These are phyloP conservation scores for Daktulosphaira vitifoliae DNA, from an alignment of 1,140 invertebrate genomes.

Conservation along the genomic window DNA sequence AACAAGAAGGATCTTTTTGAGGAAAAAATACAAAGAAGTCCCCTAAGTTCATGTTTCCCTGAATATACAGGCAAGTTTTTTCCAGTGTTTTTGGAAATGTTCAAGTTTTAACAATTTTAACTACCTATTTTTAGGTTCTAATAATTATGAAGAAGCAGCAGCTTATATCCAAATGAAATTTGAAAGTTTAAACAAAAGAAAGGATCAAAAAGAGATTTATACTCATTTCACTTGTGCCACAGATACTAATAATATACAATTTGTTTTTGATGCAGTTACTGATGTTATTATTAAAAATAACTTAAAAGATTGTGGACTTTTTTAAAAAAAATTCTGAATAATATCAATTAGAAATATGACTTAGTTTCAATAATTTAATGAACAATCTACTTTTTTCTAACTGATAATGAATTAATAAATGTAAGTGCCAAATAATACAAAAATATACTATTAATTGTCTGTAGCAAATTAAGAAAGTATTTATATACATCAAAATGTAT, in stretches of 20 bases:
- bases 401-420: neutral
- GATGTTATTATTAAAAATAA: slow-evolving; percentile 92
- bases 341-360: neutral
- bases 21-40: slow-evolving; percentile 81
- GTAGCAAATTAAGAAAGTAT: no score
- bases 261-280: slow-evolving; percentile 85
- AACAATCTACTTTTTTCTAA: neutral
- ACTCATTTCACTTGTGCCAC: slow-evolving; percentile 88
- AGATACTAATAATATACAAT: slow-evolving; percentile 83
- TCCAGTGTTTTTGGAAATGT: no score
- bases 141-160: slow-evolving; percentile 77
- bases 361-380: neutral
- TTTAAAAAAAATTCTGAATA: slow-evolving; percentile 44
- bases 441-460: neutral
- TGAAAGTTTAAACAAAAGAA: slow-evolving; percentile 75
- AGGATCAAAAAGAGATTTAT: slow-evolving; percentile 83
- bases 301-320: slow-evolving; percentile 82
- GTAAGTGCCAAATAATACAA: neutral
- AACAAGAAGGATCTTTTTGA: slow-evolving; percentile 97
- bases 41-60: slow-evolving; percentile 89
- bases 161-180: slow-evolving; percentile 84
- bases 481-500: no score
- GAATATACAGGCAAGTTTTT: slow-evolving; percentile 70
- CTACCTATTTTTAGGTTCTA: slow-evolving; percentile 67
- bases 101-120: no score